Conservation (phyloP, 2,113 vertebrate species). For the Mus spicilegus region DNA sequence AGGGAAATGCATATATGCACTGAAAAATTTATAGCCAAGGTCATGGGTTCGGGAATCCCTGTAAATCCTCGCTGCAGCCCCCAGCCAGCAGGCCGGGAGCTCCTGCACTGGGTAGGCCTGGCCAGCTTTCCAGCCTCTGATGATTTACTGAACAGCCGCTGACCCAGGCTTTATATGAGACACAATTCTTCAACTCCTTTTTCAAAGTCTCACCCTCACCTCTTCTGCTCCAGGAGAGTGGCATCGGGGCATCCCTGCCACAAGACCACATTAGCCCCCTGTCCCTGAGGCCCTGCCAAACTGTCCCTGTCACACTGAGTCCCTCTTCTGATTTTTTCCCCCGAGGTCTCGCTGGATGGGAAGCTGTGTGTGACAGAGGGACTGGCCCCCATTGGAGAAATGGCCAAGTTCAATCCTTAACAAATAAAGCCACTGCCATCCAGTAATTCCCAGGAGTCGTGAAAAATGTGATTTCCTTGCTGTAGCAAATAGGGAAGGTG, state of each 20-base stretch:
- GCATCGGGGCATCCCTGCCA: background rate
- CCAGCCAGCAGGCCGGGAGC: background rate
- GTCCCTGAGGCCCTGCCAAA: constrained; percentile 28
- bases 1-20: constrained; percentile 44
- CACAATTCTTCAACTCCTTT: constrained; percentile 50
- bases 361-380: constrained; percentile 60
- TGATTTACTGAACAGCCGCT: constrained; percentile 42
- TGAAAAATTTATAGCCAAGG: constrained; percentile 55
- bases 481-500: constrained; percentile 53
- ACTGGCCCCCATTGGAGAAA: constrained; percentile 65
- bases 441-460: constrained; percentile 66
- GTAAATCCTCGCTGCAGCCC: background rate
- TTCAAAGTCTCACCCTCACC: constrained; percentile 58
- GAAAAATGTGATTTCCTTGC: constrained; percentile 78
- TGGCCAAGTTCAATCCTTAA: constrained; percentile 67
- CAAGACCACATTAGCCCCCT: constrained; percentile 62
- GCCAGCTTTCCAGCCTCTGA: background rate
- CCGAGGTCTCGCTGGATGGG: constrained; percentile 48
- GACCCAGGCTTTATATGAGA: constrained; percentile 51
- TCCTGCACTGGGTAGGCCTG: background rate
- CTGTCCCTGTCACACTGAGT: background rate
- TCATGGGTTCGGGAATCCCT: constrained; percentile 22
- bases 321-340: constrained; percentile 67
- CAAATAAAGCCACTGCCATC: constrained; percentile 64
- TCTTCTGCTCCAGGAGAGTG: background rate